Evolutionary conservation across 2,888 invertebrate genomes (phyloP), one percentile per base, ranked within the genome.

Genomic region (Helicoverpa assulta): DNA sequence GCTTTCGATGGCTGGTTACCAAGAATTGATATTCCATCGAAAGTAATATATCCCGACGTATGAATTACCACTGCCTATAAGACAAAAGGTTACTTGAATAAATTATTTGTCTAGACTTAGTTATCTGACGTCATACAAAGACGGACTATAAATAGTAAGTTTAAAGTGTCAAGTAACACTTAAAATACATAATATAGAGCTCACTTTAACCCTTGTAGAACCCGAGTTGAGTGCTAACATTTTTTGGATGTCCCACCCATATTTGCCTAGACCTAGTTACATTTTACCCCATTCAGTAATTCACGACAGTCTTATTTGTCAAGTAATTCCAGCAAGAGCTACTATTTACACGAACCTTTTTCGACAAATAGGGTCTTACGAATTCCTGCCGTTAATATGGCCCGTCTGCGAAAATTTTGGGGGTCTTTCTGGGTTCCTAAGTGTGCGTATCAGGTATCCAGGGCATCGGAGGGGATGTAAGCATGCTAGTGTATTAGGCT

Each of bases 401-500:
- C 51, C 21, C 21, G 19, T 47, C 21, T 26, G 12, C 18, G 50
- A 66, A 65, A 81, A 40, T 40, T 79, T 55, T 52, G 10, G 50
- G 33, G 53, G 26, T 29, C 63, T 60, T n/a, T 0, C 51, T 29
- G n/a, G 55, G 69, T 83, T 67, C 67, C 69, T 67, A 64, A 67
- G 60, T 64, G 62, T 60, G 81, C 56, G 71, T 70, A 81, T 76
- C 70, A 72, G 84, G 68, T 79, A 78, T 55, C 56, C 55, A 56
- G 50, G 21, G 19, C 65, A 68, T 63, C 50, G 43, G 56, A 40
- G 63, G 26, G 59, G 69, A 73, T 73, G 76, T 70, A 78, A 81
- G 84, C 85, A 85, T 78, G 72, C 73, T 55, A 74, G 66, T 78
- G 83, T 84, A 86, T 90, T 91, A 91, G 91, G 91, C 91, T 80